Evolutionary conservation across 2,113 vertebrate genomes (phyloP), one percentile per base, ranked within the genome.

Genomic region (Campylomormyrus numenius): DNA sequence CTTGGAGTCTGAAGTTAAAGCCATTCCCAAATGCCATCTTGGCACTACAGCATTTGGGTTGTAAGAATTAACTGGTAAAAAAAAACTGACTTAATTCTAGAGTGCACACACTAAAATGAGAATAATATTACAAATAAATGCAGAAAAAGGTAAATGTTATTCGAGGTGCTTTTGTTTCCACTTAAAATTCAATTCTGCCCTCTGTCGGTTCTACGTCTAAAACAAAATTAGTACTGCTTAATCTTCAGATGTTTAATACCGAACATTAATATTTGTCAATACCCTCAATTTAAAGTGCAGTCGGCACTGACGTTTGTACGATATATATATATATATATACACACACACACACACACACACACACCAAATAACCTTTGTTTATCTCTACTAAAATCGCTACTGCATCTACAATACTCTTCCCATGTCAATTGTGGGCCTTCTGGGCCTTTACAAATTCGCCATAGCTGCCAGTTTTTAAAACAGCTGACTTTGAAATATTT

Each of bases 141-240:
- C n/a, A 21, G 11, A 56, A 15, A 88, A 58, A n/a, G 9, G 39
- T 11, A 49, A 85, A 85, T 45, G 8, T 27, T 27, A 21, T 49
- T 17, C 42, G 83, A 46, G 9, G 13, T 42, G 9, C 39, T n/a
- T 85, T 48, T 46, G 83, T 62, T 85, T 62, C 31, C n/a, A 85
- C 49, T 89, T 83, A 27, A 70, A 89, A 80, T 27, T 58, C 53
- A 84, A 39, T 83, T 66, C 87, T 88, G 90, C 85, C 86, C 66
- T 83, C 90, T 88, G 52, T 52, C 84, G 88, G 80, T 39, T 17
- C 4, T 83, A 85, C 31, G 39, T 50, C 6, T 66, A 31, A 85
- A 85, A 89, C 31, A 80, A 39, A 31, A 83, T 89, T 24, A 89
- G 45, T 50, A 21, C 62, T 17, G 49, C n/a, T 10, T 62, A 46